phyloP scores from a whole-genome alignment of 2,113 vertebrate species.

The Poeciliopsis turrubarensis region DNA sequence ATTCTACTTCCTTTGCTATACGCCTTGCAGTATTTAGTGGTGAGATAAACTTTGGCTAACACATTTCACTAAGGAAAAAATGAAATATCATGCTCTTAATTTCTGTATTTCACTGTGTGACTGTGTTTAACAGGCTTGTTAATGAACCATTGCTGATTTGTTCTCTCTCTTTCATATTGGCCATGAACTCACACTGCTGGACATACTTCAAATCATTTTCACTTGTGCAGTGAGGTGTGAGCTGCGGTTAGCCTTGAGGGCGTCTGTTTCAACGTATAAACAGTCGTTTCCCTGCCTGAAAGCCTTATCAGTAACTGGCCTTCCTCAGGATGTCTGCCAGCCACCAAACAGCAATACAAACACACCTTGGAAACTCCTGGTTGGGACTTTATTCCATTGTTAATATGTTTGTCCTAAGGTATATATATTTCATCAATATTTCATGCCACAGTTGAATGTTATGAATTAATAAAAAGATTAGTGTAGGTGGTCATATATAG shows the following conservation, averaged over 20 bases:
- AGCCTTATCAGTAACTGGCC: conserved; percentile 76
- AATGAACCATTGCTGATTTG: background rate
- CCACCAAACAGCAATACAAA: conserved; percentile 18
- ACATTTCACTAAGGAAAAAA: background rate
- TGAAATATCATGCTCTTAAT: background rate
- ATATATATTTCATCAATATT: background rate
- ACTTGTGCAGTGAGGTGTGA: conserved; percentile 50
- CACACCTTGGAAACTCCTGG: conserved; percentile 47
- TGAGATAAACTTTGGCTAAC: background rate
- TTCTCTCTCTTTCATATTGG: background rate
- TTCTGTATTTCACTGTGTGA: background rate
- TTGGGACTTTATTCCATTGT: conserved; percentile 14
- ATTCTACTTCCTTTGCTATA: background rate
- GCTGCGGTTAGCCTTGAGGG: conserved; percentile 48
- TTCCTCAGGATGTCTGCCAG: conserved; percentile 80
- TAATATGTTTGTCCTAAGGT: background rate
- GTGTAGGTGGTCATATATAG: background rate
- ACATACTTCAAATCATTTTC: conserved; percentile 56
- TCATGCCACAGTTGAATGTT: background rate
- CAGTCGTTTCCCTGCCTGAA: conserved; percentile 59
- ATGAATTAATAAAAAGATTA: no score
- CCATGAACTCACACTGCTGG: conserved; percentile 9
- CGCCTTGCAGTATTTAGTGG: background rate
- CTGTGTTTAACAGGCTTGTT: conserved; percentile 7
- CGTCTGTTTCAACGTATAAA: conserved; percentile 67